Base-by-base conservation (phyloP, 2,888 invertebrate species). In the Stenotaenia linearis region DNA sequence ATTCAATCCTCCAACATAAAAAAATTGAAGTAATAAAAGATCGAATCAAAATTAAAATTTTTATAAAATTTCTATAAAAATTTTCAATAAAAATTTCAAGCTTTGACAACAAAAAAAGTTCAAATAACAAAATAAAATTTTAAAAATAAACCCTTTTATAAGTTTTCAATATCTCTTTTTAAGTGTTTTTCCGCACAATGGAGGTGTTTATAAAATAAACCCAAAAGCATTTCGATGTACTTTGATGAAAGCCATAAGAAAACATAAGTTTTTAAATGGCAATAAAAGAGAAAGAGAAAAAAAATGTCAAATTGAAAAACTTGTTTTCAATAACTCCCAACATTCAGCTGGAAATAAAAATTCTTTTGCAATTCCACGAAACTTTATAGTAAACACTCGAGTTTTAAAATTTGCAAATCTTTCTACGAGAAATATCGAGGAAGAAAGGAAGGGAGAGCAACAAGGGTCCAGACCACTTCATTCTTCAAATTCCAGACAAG, bases 371-470 rank as follows among this genome's bases (percentile, higher is more conserved):
- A n/a, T n/a, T n/a, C n/a, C n/a, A n/a, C n/a, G n/a, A n/a, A n/a
- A n/a, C n/a, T n/a, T n/a, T n/a, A n/a, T n/a, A n/a, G 9, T 32
- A 32, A 32, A 32, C 32, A 32, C 32, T n/a, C n/a, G n/a, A n/a
- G n/a, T n/a, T n/a, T n/a, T n/a, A n/a, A 56, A 56, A 56, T 56
- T 23, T 56, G 18, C 21, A 23, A 0, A 12, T 25, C 25, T 69
- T 69, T 10, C 69, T 69, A 10, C 5, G 0, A 69, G 28, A 1
- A 69, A 12, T 7, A n/a, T 3, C 15, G 18, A 69, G 4, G 15
- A n/a, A 69, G 69, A 69, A 69, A 28, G 25, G 69, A 69, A 28
- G 69, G 69, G 69, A 28, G 69, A 23, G n/a, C 69, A n/a, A 69
- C 25, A 10, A 69, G 69, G 69, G 69, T 23, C 69, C 69, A 28